A percentile compares a stretch with the other conserved stretches of the same genome.
Evolutionary conservation across 2,113 vertebrate genomes (phyloP).

Genomic region (Salvelinus fontinalis): DNA sequence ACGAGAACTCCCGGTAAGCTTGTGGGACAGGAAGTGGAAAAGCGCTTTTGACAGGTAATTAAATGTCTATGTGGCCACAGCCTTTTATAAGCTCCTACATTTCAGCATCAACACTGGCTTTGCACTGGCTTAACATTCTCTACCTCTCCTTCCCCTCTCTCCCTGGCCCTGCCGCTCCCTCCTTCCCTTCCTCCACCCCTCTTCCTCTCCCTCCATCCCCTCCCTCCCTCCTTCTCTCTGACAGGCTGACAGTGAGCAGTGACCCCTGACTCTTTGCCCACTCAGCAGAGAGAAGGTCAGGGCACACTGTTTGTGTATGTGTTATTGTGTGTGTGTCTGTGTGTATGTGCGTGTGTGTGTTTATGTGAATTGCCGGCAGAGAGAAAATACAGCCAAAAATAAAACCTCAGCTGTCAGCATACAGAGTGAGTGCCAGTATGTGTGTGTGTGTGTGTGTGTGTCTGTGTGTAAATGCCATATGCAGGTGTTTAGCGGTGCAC

Average conservation of each 20-base stretch:
- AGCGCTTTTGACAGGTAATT: too few relatives aligned
- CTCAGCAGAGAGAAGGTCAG: conserved; percentile 73
- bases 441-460: conserved; percentile 42
- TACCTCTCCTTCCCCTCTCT: too few relatives aligned
- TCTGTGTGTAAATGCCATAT: not conserved
- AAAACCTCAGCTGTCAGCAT: conserved; percentile 74
- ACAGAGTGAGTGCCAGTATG: conserved; percentile 42
- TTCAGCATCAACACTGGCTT: too few relatives aligned
- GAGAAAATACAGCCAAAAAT: conserved; percentile 72
- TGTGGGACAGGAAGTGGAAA: too few relatives aligned
- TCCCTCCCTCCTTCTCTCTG: conserved; percentile 41
- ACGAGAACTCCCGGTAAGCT: not conserved
- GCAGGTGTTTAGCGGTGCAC: conserved; percentile 1
- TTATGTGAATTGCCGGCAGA: conserved; percentile 58
- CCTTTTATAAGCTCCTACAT: too few relatives aligned
- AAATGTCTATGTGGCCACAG: too few relatives aligned
- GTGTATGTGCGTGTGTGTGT: conserved; percentile 19
- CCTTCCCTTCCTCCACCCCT: conserved; percentile 24
- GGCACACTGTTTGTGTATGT: conserved; percentile 35
- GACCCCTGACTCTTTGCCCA: conserved; percentile 73
- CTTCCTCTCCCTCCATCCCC: conserved; percentile 32
- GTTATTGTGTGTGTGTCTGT: conserved; percentile 19
- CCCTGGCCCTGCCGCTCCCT: not conserved
- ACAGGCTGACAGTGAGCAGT: conserved; percentile 68
- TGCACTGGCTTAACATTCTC: too few relatives aligned